phyloP scores from a whole-genome alignment of 1,140 invertebrate species.

The Diorhabda sublineata region DNA sequence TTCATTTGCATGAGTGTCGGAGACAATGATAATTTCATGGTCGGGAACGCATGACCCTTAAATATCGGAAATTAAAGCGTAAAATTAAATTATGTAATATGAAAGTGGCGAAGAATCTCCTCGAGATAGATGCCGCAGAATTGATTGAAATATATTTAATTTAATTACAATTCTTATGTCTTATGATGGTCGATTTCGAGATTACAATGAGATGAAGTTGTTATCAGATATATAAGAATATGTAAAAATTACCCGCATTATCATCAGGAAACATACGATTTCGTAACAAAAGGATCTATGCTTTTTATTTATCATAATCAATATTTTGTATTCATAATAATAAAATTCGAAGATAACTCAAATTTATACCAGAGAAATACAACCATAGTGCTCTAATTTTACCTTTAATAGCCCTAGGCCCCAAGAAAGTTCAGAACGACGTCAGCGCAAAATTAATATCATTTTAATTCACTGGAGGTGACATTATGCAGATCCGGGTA shows the following conservation, averaged over 20 bases:
- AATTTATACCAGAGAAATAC: too few relatives aligned
- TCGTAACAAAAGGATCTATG: too few relatives aligned
- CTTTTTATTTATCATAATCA: too few relatives aligned
- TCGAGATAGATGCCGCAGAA: neutral
- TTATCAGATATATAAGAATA: too few relatives aligned
- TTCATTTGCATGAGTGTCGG: neutral
- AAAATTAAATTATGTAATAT: neutral
- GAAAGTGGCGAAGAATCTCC: neutral
- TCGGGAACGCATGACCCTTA: neutral
- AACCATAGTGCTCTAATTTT: neutral
- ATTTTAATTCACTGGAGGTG: constrained; percentile 14
- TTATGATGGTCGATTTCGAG: too few relatives aligned
- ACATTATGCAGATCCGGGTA: constrained; percentile 13
- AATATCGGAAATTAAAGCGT: constrained; percentile 1
- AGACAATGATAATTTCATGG: neutral
- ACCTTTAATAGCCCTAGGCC: constrained; percentile 5
- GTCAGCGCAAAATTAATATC: constrained; percentile 15
- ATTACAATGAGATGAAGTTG: too few relatives aligned
- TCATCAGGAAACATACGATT: too few relatives aligned
- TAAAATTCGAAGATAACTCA: too few relatives aligned
- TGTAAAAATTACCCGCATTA: too few relatives aligned
- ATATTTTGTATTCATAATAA: too few relatives aligned
- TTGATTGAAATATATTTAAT: neutral
- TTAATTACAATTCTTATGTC: neutral
- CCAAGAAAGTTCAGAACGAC: constrained; percentile 12